Conservation (phyloP, 2,888 invertebrate genomes). For the Pachliopta kotzebuea region DNA sequence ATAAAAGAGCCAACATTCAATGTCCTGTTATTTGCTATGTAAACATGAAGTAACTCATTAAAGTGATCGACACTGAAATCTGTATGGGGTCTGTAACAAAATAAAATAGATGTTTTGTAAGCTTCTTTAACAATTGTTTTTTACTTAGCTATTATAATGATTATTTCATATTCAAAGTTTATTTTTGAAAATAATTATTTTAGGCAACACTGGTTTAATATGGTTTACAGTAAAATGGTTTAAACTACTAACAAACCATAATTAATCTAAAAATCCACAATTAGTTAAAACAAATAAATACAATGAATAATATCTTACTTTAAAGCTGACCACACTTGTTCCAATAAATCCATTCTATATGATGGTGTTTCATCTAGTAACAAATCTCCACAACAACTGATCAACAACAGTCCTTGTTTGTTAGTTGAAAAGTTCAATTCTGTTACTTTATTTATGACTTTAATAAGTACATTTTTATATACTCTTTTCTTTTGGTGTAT, state of each 20-base stretch:
- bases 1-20: slow-evolving; percentile 71
- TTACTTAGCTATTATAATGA: too few species aligned
- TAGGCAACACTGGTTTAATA: too few species aligned
- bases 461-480: slow-evolving; percentile 67
- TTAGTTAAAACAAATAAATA: slow-evolving; percentile 3
- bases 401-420: slow-evolving; percentile 69
- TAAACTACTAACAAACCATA: too few species aligned
- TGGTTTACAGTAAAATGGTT: too few species aligned
- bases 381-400: slow-evolving; percentile 79
- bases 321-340: slow-evolving; percentile 78
- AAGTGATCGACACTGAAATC: slow-evolving; percentile 73
- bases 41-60: slow-evolving; percentile 78
- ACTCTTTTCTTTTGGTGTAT: slow-evolving; percentile 68
- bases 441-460: slow-evolving; percentile 57
- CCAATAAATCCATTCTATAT: slow-evolving; percentile 70
- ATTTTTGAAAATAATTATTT: too few species aligned
- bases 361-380: slow-evolving; percentile 72
- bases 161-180: too few species aligned
- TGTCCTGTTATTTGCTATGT: slow-evolving; percentile 78
- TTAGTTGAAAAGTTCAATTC: slow-evolving; percentile 63
- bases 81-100: slow-evolving; percentile 53
- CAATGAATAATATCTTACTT: slow-evolving; percentile 48
- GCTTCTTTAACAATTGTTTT: too few species aligned
- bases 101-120: not conserved
- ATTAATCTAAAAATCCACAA: not conserved